Conservation (phyloP, 1,140 invertebrate genomes). For the Calliopsis andreniformis region DNA sequence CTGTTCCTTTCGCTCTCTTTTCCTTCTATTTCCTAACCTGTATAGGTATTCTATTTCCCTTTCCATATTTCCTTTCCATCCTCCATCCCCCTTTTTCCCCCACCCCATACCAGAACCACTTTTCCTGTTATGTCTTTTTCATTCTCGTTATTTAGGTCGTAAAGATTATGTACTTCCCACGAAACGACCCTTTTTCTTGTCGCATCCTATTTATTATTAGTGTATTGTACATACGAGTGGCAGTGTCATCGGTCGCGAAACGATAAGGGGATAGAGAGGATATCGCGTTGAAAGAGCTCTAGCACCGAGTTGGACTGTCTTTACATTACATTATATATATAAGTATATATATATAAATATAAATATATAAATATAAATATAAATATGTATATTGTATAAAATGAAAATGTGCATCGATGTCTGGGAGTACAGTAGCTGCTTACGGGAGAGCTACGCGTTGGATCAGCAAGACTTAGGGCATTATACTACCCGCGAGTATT, state of each 20-base stretch:
- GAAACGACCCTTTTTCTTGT: slow-evolving; percentile 49
- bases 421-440: slow-evolving; percentile 77
- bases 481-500: slow-evolving; percentile 81
- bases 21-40: slow-evolving; percentile 28
- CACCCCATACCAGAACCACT: neutral
- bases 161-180: slow-evolving; percentile 48
- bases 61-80: neutral
- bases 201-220: slow-evolving; percentile 59
- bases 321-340: slow-evolving; percentile 59
- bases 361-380: slow-evolving; percentile 45
- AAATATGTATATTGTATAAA: slow-evolving; percentile 62
- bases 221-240: slow-evolving; percentile 42
- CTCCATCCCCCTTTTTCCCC: neutral
- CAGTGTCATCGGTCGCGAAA: slow-evolving; percentile 36
- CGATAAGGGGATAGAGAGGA: slow-evolving; percentile 11
- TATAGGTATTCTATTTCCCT: neutral
- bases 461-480: slow-evolving; percentile 82
- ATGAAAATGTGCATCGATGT: slow-evolving; percentile 72
- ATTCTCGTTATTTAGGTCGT: slow-evolving; percentile 37
- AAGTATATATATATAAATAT: slow-evolving; percentile 50
- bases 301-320: slow-evolving; percentile 55
- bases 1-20: slow-evolving; percentile 39
- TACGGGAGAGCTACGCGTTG: slow-evolving; percentile 77
- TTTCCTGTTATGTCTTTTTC: neutral
- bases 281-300: neutral